Evolutionary conservation across 2,888 invertebrate genomes (phyloP), one percentile per base, ranked within the genome.

Genomic region (Falcaria lacertinaria): DNA sequence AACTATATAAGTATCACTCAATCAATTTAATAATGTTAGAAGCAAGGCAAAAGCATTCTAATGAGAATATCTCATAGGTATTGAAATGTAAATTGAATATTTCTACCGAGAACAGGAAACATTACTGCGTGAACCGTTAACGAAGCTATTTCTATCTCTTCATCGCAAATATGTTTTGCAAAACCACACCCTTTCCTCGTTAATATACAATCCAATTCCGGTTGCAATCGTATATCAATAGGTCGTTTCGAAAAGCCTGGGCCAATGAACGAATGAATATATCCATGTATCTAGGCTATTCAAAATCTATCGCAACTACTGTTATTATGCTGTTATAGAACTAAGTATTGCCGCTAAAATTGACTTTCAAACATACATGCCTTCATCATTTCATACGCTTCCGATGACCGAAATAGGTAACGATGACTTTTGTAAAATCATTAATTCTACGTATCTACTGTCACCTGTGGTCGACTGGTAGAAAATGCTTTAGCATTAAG

Each of bases 251-350:
- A 61, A 64, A 58, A 65, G 61, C 61, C 65, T 55, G 65, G 68
- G 74, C 72, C 65, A 75, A 76, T 75, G 68, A 74, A 60, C 48
- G 57, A 57, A 59, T 47, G 48, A 32, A 25, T n/a, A n/a, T n/a
- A n/a, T n/a, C 34, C 39, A 40, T 33, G 40, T 22, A 39, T 37
- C 28, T 36, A 35, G 15, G 37, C 38, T 38, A 33, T 33, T 38
- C 33, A 40, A 45, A 37, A 37, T 37, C 14, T 16, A 37, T 25
- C 22, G 22, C 14, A 37, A 37, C 25, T 22, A n/a, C 37, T 28
- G 28, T 28, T 22, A 25, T 14, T 25, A 37, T 15, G 14, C 25
- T 15, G 11, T 7, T 13, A 17, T 36, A 7, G 13, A 16, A 36
- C 11, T 16, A n/a, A 8, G 1, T 11, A 16, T 35, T 11, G n/a